Evolutionary conservation across 2,797 vertebrate species (phyloP).

Genomic region (Sternarchorhynchus goeldii): DNA sequence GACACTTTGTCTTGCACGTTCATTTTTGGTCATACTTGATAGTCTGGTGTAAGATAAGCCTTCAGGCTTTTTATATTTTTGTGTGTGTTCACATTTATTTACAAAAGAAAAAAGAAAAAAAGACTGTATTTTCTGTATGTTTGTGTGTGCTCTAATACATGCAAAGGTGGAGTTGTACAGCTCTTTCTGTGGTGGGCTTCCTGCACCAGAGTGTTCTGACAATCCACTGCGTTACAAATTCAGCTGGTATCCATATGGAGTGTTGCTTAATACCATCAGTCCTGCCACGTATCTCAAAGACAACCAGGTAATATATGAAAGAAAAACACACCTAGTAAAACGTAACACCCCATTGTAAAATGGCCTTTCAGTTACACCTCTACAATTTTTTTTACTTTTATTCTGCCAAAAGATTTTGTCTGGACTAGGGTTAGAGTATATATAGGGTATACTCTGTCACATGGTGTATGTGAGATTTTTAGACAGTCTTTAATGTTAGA

Average conservation of each 20-base stretch:
- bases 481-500: too few species aligned
- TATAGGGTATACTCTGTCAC: too few species aligned
- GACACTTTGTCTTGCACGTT: conserved; percentile 50
- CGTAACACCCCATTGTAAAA: neutral
- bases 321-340: neutral
- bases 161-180: conserved; percentile 87
- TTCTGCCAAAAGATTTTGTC: neutral
- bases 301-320: conserved; percentile 75
- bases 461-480: too few species aligned
- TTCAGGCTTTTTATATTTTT: conserved; percentile 5
- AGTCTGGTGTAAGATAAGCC: neutral
- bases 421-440: too few species aligned
- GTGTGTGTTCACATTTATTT: neutral
- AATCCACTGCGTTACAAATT: conserved; percentile 98
- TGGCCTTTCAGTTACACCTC: neutral
- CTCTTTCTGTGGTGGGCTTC: conserved; percentile 93
- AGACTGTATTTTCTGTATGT: neutral
- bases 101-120: neutral
- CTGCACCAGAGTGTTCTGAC: conserved; percentile 90
- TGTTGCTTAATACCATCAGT: conserved; percentile 87
- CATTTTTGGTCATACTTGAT: conserved; percentile 39
- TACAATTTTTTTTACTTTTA: neutral
- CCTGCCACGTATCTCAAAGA: conserved; percentile 85
- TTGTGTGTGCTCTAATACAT: neutral
- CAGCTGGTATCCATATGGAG: conserved; percentile 94